Conservation (phyloP, 2,888 invertebrate genomes). For the Craniophora ligustri region DNA sequence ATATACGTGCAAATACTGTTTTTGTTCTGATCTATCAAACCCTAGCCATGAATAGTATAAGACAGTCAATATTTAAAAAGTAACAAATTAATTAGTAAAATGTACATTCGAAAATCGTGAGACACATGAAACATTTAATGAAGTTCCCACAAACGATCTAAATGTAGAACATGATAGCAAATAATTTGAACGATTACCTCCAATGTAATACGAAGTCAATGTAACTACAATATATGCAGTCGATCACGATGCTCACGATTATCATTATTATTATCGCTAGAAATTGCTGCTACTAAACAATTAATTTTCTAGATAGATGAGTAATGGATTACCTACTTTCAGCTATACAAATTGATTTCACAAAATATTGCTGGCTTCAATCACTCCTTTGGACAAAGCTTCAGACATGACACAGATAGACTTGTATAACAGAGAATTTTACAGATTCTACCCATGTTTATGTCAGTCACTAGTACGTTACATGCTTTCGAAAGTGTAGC, state of each 20-base stretch:
- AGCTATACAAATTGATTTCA: too few species aligned
- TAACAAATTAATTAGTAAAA: slow-evolving; percentile 18
- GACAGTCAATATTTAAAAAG: neutral
- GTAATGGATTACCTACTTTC: too few species aligned
- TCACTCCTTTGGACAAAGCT: neutral
- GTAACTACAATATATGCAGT: slow-evolving; percentile 63
- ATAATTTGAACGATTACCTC: slow-evolving; percentile 28
- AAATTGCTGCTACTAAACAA: neutral
- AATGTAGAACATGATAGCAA: slow-evolving; percentile 29
- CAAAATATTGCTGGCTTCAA: neutral
- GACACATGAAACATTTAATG: slow-evolving; percentile 36
- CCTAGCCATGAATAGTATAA: neutral
- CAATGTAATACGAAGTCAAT: slow-evolving; percentile 56
- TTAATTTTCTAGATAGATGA: neutral
- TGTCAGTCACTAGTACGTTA: neutral
- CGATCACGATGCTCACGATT: slow-evolving; percentile 58
- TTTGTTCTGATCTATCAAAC: too few species aligned
- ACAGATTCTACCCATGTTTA: neutral
- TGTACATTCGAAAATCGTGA: slow-evolving; percentile 35
- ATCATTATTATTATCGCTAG: slow-evolving; percentile 8
- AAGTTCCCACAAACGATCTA: slow-evolving; percentile 28
- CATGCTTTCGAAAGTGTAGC: neutral
- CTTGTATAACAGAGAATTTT: neutral
- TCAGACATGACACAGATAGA: neutral
- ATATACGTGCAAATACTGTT: neutral